Evolutionary conservation across 2,113 vertebrate species (phyloP), one percentile per base, ranked within the genome.

Genomic region (Corythaeola cristata): DNA sequence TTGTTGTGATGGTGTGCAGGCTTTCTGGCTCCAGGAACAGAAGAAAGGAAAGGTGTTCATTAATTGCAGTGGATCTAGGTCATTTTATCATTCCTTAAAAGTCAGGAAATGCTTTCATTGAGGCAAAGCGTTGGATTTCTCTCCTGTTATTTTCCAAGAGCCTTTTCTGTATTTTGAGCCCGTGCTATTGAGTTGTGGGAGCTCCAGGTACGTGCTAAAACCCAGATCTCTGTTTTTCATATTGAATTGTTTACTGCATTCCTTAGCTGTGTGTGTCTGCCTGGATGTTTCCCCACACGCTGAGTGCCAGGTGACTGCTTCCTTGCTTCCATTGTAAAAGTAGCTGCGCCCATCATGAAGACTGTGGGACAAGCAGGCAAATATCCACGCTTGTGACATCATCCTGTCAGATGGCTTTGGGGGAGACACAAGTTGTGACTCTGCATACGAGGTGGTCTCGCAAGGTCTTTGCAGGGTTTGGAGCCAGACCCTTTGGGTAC

Each of bases 371-470:
- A 66, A 4, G 6, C 20, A 82, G 62, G 84, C 6, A 28, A n/a
- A 28, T 60, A n/a, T 3, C 53, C 59, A 26, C 16, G 6, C 18
- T 49, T 82, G 47, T 20, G 33, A 44, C 52, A n/a, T 47, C 60
- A 67, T 59, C 18, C 55, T 85, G 52, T 53, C 50, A 52, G 26
- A 18, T 22, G n/a, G 68, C 56, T 81, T 74, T 77, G 47, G 5
- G 16, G n/a, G 41, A 90, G 56, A 33, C 23, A 16, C 21, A 41
- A 37, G 8, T 21, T 80, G n/a, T 71, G 37, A 53, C 17, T 69
- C 12, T 68, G 20, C 7, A 3, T 37, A 18, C 0, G 0, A 89
- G 20, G 8, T 35, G 23, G 21, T 62, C 37, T 53, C 49, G 12
- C n/a, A 67, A 88, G 56, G n/a, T 74, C 50, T 83, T 72, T 53